phyloP scores from a whole-genome alignment of 2,888 invertebrate genomes.

The Cheiracanthium punctorium region DNA sequence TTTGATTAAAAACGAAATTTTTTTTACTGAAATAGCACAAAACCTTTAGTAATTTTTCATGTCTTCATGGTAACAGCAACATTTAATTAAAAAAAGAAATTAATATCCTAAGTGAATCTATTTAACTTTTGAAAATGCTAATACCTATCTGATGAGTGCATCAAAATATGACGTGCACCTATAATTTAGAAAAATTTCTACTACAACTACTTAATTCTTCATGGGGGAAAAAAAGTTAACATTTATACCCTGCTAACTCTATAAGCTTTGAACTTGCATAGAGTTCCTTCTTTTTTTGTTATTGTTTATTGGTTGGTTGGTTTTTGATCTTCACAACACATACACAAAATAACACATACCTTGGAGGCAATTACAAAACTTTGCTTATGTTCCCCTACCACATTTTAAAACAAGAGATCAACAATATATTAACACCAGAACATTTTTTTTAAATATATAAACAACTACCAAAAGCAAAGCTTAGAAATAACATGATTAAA shows the following conservation, averaged over 20 bases:
- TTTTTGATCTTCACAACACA: conserved; percentile 61
- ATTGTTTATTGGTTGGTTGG: no score
- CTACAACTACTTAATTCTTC: conserved; percentile 35
- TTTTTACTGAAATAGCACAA: background rate
- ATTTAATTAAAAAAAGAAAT: conserved; percentile 34
- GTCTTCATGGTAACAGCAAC: background rate
- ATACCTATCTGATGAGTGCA: conserved; percentile 47
- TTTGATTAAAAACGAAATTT: background rate
- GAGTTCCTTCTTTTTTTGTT: conserved; percentile 36
- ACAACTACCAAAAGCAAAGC: conserved; percentile 58
- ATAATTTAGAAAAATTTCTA: conserved; percentile 37
- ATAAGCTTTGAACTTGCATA: conserved; percentile 50
- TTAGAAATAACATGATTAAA: conserved; percentile 34
- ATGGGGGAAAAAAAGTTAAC: conserved; percentile 16
- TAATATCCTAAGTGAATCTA: conserved; percentile 41
- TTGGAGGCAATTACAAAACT: conserved; percentile 44
- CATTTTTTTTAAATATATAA: conserved; percentile 35
- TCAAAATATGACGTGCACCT: conserved; percentile 55
- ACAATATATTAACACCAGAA: conserved; percentile 45
- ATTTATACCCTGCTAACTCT: conserved; percentile 60
- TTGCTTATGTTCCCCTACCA: conserved; percentile 24
- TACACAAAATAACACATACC: conserved; percentile 32
- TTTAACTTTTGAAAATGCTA: conserved; percentile 43
- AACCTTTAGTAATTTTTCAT: background rate
- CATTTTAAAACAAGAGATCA: conserved; percentile 35